A percentile compares a stretch with the other conserved stretches of the same genome.
These are phyloP conservation scores for Poecilia wingei DNA, from an alignment of 2,797 vertebrate genomes.

Conservation along the genomic window DNA sequence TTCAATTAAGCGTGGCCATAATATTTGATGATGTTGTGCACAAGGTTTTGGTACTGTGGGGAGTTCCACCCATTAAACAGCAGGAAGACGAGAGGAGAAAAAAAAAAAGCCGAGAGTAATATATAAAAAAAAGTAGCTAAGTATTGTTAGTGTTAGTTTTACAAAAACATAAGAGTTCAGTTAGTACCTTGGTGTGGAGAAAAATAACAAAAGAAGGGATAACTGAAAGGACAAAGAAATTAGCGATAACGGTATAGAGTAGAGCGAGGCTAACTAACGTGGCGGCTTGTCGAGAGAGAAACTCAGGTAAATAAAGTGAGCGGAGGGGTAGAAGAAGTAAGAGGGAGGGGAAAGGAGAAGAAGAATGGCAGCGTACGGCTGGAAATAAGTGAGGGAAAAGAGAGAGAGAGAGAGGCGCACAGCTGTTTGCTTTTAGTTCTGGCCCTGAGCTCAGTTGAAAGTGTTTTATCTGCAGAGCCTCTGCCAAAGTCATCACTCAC, in stretches of 20 bases:
- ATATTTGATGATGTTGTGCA: conserved; percentile 65
- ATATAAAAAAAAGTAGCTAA: background rate
- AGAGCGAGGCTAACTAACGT: background rate
- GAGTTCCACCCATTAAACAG: conserved; percentile 57
- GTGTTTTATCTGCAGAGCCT: conserved; percentile 73
- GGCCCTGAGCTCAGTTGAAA: conserved; percentile 66
- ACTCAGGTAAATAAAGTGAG: background rate
- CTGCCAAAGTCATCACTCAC: conserved; percentile 79
- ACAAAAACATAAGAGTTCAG: conserved; percentile 18
- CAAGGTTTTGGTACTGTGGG: conserved; percentile 40
- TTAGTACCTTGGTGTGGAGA: background rate
- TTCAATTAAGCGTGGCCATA: conserved; percentile 67
- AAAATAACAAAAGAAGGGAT: conserved; percentile 3
- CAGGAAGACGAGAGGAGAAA: conserved; percentile 13
- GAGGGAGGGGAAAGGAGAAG: background rate
- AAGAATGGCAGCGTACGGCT: conserved; percentile 8
- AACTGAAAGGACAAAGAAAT: background rate
- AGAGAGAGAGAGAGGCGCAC: conserved; percentile 47
- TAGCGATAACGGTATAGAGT: background rate
- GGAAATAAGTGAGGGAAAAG: conserved; percentile 12
- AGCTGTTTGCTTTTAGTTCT: conserved; percentile 85
- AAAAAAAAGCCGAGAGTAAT: background rate
- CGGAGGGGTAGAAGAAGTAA: conserved; percentile 10
- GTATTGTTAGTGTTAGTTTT: conserved; percentile 17
- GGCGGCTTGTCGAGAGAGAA: background rate